Base-by-base conservation (phyloP, 37 sponge, comb jelly and placozoan species). In the Agelas oroides region DNA sequence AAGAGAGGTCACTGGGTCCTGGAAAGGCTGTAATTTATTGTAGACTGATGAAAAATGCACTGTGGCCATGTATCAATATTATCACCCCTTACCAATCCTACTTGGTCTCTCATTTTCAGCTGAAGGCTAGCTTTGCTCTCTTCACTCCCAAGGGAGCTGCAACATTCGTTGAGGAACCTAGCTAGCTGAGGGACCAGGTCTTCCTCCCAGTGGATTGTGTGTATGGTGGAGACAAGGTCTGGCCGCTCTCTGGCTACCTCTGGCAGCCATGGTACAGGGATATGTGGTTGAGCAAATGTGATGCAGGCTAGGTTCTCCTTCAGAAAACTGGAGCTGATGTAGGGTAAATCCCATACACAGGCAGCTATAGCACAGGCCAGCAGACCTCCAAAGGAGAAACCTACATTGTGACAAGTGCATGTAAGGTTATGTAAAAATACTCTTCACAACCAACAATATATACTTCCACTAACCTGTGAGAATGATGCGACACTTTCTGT, bases 391-490 rank as follows among this genome's bases (percentile, higher is more conserved):
- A 71, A 71, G 11, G 72, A 71, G 39, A 71, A 71, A 3, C 72
- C 72, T 71, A 23, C 13, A 69, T 23, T 46, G 46, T 3, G 8
- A 46, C 46, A 46, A 46, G 8, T 66, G 18, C 64, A 28, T 2
- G 27, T 62, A 27, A 12, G 3, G 46, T 8, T 12, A 46, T 46
- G 46, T n/a, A 69, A 34, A 2, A 33, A 17, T 21, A 69, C 21
- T n/a, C n/a, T n/a, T n/a, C n/a, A n/a, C n/a, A n/a, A n/a, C n/a
- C n/a, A n/a, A n/a, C 64, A 62, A 28, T 11, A 62, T 3, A 62
- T 11, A 62, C 5, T 70, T 70, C 8, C 46, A 61, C 62, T n/a
- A 70, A 75, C 84, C 88, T 72, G 82, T 81, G 58, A 88, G 38
- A 61, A 88, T 65, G 16, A 88, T 55, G 16, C 69, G 55, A 1